Evolutionary conservation across 2,888 invertebrate species (phyloP), one percentile per base, ranked within the genome.

Genomic region (Zeuzera pyrina): DNA sequence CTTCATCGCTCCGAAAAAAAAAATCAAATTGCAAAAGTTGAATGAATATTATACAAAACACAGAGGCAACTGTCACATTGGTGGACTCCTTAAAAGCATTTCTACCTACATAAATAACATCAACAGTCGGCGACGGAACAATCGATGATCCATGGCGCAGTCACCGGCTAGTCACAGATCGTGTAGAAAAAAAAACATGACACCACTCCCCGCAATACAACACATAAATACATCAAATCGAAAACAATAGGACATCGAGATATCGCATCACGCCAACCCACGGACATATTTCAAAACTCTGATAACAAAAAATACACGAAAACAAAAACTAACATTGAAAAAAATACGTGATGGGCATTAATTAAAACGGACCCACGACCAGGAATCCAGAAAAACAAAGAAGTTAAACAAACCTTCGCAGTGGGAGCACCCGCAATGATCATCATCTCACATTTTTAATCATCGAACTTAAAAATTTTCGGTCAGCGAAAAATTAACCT

Each of bases 321-420:
- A 58, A 55, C 42, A 47, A 52, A 74, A 76, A 70, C 69, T 59
- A 69, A 73, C 72, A 67, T 60, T 62, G 64, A 71, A 79, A 79
- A 79, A 79, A 78, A 77, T 70, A 77, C 79, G 84, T 83, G 84
- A 83, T 76, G 74, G 76, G 79, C 81, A 84, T 84, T 84, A 84
- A 84, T 84, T 84, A 84, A 84, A 84, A 81, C 69, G 74, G 78
- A 78, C 76, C 77, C 77, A 73, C 73, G 72, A 71, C 69, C 69
- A 70, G 73, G 77, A 72, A 72, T 73, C 58, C 76, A 73, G 72
- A 79, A 79, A 79, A 79, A 79, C 77, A 41, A 79, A 78, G 77
- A 79, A 63, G 67, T 71, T 71, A 74, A 78, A 73, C 78, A 72
- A 76, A 76, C 79, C 69, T 65, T 68, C 81, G 61, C 81, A 77